These are phyloP conservation scores for Gallinago stenura DNA, from an alignment of 2,797 vertebrate genomes.

Conservation along the genomic window DNA sequence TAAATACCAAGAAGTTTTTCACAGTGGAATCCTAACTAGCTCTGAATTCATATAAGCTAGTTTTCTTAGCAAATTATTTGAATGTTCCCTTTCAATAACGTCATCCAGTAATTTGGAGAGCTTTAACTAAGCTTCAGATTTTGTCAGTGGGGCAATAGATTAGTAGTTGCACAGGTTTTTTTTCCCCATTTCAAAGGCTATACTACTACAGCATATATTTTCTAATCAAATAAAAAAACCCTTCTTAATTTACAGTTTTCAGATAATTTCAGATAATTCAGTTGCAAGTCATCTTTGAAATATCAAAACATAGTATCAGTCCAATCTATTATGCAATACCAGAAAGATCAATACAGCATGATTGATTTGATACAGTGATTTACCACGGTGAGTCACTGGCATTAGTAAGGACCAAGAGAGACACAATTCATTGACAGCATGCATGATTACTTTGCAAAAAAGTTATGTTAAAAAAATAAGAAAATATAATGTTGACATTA, in stretches of 20 bases:
- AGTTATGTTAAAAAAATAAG: not conserved
- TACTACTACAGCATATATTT: not conserved
- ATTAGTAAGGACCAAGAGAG: not conserved
- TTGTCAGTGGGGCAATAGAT: not conserved
- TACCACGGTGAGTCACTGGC: not conserved
- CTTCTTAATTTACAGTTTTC: not conserved
- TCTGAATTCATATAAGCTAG: not conserved
- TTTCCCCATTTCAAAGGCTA: not conserved
- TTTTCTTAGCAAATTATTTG: not conserved
- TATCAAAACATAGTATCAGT: not conserved
- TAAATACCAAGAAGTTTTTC: not conserved
- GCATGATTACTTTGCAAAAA: not conserved
- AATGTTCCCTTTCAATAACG: not conserved
- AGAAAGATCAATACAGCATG: not conserved
- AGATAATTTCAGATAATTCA: not conserved
- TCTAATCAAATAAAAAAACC: not conserved
- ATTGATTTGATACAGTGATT: not conserved
- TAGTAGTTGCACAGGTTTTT: not conserved
- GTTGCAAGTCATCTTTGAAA: not conserved
- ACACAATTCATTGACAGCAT: not conserved
- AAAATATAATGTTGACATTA: not conserved
- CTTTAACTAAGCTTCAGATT: not conserved
- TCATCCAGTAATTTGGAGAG: not conserved
- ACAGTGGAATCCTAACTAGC: not conserved
- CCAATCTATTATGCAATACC: not conserved